These are phyloP conservation scores for Sphaeridia pumilis DNA, from an alignment of 2,888 invertebrate species.

Conservation along the genomic window DNA sequence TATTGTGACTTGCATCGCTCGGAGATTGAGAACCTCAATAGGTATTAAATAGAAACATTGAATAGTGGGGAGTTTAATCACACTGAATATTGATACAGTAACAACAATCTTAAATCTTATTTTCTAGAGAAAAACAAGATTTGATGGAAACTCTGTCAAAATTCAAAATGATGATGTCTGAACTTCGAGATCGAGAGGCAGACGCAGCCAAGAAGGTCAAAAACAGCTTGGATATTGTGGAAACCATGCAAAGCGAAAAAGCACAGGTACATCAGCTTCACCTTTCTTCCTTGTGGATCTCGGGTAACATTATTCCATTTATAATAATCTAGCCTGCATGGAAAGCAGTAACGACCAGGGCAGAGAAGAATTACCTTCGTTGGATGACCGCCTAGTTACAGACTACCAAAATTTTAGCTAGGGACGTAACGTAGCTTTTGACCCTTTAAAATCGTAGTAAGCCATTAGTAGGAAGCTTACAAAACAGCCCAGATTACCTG, in stretches of 20 bases:
- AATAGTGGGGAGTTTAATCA: background rate
- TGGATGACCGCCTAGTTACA: slow-evolving; percentile 16
- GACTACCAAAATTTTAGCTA: slow-evolving; percentile 7
- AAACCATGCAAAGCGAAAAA: slow-evolving; percentile 65
- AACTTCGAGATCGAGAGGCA: slow-evolving; percentile 51
- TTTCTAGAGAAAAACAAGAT: slow-evolving; percentile 51
- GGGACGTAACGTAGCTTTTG: too few species aligned
- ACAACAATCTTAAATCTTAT: too few species aligned
- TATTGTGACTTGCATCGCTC: slow-evolving; percentile 54
- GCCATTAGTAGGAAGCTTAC: background rate
- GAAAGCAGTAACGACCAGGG: slow-evolving; percentile 10
- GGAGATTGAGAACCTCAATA: slow-evolving; percentile 58
- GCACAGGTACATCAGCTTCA: slow-evolving; percentile 39
- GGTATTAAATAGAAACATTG: slow-evolving; percentile 40
- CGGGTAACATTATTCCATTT: slow-evolving; percentile 2
- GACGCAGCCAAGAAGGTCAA: slow-evolving; percentile 54
- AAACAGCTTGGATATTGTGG: slow-evolving; percentile 56
- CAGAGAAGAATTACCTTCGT: slow-evolving; percentile 19
- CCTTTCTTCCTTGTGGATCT: background rate
- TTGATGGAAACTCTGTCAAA: slow-evolving; percentile 58
- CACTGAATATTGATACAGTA: too few species aligned
- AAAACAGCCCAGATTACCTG: background rate
- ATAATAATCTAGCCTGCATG: slow-evolving; percentile 19
- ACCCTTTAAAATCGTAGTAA: slow-evolving; percentile 1
- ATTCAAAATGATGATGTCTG: slow-evolving; percentile 53